A percentile compares a stretch with the other conserved stretches of the same genome.
These are phyloP conservation scores for Osmoderma eremita DNA, from an alignment of 2,888 invertebrate species.

Conservation along the genomic window DNA sequence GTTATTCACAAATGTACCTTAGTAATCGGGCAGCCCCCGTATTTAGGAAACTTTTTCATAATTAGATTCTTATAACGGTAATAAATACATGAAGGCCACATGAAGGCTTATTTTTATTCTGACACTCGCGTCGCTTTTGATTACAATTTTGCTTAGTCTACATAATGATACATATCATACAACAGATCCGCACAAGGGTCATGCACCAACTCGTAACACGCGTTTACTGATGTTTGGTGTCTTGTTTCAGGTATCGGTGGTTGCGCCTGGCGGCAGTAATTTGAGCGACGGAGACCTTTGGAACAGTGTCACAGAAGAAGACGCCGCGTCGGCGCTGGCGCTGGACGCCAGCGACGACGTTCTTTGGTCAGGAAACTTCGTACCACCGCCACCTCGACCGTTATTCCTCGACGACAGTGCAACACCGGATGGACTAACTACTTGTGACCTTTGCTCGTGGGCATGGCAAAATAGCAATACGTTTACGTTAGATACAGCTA, in stretches of 20 bases:
- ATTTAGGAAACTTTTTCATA: too few species aligned
- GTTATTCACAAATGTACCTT: too few species aligned
- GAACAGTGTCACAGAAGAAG: slow-evolving; percentile 50
- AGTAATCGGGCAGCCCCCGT: too few species aligned
- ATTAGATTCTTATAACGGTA: too few species aligned
- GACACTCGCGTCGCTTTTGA: too few species aligned
- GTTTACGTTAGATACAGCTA: slow-evolving; percentile 68
- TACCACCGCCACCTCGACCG: slow-evolving; percentile 75
- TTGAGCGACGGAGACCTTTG: slow-evolving; percentile 46
- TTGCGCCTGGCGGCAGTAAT: slow-evolving; percentile 48
- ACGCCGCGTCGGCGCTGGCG: slow-evolving; percentile 49
- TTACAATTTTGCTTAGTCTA: too few species aligned
- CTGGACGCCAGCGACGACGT: slow-evolving; percentile 59
- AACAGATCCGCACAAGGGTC: too few species aligned
- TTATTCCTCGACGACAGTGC: slow-evolving; percentile 73
- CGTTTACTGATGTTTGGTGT: too few species aligned
- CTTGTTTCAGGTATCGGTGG: slow-evolving; percentile 53
- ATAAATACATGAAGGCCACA: too few species aligned
- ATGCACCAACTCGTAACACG: too few species aligned
- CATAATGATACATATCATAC: too few species aligned
- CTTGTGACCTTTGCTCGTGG: slow-evolving; percentile 80
- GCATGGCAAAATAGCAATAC: slow-evolving; percentile 68
- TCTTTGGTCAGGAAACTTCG: slow-evolving; percentile 66
- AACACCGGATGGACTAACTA: slow-evolving; percentile 75
- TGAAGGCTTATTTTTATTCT: too few species aligned